Conservation (phyloP, 1,140 invertebrate species). For the Drosophila cardini region DNA sequence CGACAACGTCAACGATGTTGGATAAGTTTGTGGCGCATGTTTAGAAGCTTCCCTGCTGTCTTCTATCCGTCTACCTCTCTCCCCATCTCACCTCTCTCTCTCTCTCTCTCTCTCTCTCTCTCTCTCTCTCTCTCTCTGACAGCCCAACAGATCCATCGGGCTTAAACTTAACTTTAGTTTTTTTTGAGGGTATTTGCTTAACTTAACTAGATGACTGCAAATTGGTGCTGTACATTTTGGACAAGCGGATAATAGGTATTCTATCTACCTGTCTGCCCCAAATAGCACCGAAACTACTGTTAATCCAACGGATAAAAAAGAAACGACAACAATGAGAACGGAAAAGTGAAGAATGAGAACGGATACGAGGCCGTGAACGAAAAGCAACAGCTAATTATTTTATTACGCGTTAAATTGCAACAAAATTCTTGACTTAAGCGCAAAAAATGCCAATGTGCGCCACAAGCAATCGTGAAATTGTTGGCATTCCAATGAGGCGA, state of each 20-base stretch:
- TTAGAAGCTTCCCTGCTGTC: slow-evolving; percentile 56
- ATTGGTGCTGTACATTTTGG: slow-evolving; percentile 25
- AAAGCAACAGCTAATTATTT: slow-evolving; percentile 72
- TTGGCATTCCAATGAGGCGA: slow-evolving; percentile 71
- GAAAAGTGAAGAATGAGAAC: slow-evolving; percentile 8
- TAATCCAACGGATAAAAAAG: background rate
- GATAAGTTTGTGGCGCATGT: slow-evolving; percentile 75
- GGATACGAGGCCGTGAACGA: slow-evolving; percentile 27
- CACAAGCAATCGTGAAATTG: slow-evolving; percentile 81
- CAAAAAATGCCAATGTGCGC: slow-evolving; percentile 78
- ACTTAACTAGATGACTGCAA: slow-evolving; percentile 45
- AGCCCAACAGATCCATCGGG: slow-evolving; percentile 44
- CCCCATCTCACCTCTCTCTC: background rate
- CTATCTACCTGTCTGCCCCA: background rate
- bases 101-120: background rate
- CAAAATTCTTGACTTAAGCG: slow-evolving; percentile 73
- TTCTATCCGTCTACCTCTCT: slow-evolving; percentile 6
- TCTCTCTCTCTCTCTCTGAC: slow-evolving; percentile 18
- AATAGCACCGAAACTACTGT: slow-evolving; percentile 12
- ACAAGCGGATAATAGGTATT: background rate
- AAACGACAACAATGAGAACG: slow-evolving; percentile 6
- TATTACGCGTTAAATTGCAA: slow-evolving; percentile 82
- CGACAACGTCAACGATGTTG: slow-evolving; percentile 78
- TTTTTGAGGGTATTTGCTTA: slow-evolving; percentile 14
- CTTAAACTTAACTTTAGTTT: slow-evolving; percentile 5